phyloP scores from a whole-genome alignment of 2,113 vertebrate genomes.

The Felis catus region DNA sequence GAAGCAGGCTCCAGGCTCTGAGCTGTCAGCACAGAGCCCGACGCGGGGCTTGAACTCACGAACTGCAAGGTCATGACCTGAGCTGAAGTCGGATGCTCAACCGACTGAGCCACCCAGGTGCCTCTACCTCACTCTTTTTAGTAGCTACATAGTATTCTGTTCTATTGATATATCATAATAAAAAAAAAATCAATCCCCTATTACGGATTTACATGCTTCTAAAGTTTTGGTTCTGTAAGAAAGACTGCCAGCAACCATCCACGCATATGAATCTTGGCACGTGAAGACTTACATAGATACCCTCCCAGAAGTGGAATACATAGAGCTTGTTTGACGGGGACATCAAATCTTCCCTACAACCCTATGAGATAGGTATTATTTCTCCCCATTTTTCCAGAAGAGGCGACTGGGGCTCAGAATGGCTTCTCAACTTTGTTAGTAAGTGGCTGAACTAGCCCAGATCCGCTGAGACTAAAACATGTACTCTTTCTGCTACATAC shows the following conservation, averaged over 20 bases:
- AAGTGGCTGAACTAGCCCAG: not conserved
- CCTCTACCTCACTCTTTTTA: not conserved
- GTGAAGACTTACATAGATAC: not conserved
- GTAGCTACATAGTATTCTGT: not conserved
- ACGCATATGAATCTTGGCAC: not conserved
- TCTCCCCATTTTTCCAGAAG: not conserved
- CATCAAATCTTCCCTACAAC: not conserved
- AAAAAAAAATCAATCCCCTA: not conserved
- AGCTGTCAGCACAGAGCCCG: no score
- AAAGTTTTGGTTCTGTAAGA: not conserved
- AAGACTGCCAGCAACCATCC: not conserved
- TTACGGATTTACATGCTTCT: not conserved
- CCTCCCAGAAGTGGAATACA: not conserved
- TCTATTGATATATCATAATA: not conserved
- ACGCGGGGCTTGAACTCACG: no score
- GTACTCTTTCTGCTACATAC: fast-evolving
- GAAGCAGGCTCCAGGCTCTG: no score
- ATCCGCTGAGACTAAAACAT: not conserved
- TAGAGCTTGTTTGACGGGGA: not conserved
- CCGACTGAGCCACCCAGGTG: no score
- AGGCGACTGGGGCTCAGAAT: not conserved
- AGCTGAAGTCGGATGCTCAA: no score
- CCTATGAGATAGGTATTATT: not conserved
- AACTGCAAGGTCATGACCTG: no score
- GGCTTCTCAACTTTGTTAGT: not conserved